phyloP scores from a whole-genome alignment of 2,888 invertebrate genomes.

The Ceramica pisi region DNA sequence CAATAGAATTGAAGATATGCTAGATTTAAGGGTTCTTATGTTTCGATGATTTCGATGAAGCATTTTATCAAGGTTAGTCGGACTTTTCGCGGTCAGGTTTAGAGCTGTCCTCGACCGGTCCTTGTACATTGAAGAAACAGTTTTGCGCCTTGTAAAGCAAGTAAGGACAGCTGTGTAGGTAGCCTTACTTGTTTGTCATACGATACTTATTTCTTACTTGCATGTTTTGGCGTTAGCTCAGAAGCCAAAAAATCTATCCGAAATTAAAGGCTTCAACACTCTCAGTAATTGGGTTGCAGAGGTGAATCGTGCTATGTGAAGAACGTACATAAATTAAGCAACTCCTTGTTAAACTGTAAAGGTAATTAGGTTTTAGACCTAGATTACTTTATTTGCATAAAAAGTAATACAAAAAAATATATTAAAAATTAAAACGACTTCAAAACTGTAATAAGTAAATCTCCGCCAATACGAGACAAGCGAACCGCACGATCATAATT shows the following conservation, averaged over 20 bases:
- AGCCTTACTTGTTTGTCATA: not conserved
- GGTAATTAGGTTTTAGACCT: not conserved
- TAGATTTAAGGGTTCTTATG: not conserved
- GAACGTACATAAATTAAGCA: not conserved
- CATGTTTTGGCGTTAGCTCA: conserved; percentile 6
- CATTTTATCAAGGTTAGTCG: not conserved
- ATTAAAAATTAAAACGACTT: no score
- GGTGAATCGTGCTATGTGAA: not conserved
- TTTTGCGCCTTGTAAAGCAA: not conserved
- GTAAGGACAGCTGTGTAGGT: not conserved
- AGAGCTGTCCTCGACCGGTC: conserved; percentile 15
- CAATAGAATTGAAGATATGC: not conserved
- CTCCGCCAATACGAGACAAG: no score
- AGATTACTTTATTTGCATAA: no score
- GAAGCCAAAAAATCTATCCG: conserved; percentile 11
- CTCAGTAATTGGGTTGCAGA: conserved; percentile 10
- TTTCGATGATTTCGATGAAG: not conserved
- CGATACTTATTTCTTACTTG: conserved; percentile 12
- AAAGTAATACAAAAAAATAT: no score
- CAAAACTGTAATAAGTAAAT: no score
- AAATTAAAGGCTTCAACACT: not conserved
- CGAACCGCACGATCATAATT: no score
- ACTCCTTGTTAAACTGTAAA: not conserved
- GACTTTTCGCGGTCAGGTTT: not conserved
- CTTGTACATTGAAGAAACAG: not conserved